Conservation (phyloP, 2,888 invertebrate species). For the Tipula helvola region DNA sequence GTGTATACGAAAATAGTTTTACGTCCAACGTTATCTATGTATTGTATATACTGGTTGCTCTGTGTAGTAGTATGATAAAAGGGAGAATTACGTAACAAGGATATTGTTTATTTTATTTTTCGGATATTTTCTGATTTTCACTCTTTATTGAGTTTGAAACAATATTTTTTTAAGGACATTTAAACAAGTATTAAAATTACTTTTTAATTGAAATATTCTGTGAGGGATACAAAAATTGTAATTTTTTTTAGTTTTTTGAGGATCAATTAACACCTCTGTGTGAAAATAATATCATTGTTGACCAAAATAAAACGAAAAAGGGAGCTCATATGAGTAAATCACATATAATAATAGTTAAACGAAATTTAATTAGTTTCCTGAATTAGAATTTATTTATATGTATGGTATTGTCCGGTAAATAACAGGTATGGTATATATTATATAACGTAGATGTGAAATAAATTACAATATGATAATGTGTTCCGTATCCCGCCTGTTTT, state of each 20-base stretch:
- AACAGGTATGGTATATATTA: too few species aligned
- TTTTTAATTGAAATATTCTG: not conserved
- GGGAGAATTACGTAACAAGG: not conserved
- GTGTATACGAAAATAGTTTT: not conserved
- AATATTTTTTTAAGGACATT: not conserved
- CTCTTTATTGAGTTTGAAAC: not conserved
- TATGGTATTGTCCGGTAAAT: too few species aligned
- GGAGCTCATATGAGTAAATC: not conserved
- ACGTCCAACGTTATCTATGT: not conserved
- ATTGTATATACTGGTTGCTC: not conserved
- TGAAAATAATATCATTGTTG: not conserved
- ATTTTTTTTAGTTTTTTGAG: not conserved
- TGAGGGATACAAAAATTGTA: not conserved
- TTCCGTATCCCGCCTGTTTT: too few species aligned
- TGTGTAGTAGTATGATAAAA: not conserved
- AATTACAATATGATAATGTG: too few species aligned
- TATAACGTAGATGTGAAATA: too few species aligned
- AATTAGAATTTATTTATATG: too few species aligned
- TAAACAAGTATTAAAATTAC: not conserved
- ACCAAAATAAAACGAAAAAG: not conserved
- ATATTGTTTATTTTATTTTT: not conserved
- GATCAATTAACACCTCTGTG: not conserved
- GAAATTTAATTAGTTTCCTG: not conserved
- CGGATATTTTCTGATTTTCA: not conserved
- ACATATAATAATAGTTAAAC: not conserved